Evolutionary conservation across 2,113 vertebrate genomes (phyloP).

Genomic region (Lophochroa leadbeateri): DNA sequence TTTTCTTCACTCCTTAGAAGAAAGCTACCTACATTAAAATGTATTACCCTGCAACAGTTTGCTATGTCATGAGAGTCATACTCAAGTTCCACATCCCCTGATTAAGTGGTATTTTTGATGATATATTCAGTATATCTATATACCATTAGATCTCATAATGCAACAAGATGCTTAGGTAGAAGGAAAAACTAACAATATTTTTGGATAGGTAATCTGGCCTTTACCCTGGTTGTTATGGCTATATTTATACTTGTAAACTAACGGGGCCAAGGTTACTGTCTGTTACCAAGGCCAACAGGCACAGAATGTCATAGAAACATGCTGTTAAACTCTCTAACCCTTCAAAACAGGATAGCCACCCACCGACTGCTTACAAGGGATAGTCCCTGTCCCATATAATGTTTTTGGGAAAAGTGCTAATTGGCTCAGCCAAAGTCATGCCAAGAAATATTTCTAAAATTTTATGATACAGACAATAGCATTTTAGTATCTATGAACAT

Average conservation of each 20-base stretch:
- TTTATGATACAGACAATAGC: background rate
- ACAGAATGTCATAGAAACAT: background rate
- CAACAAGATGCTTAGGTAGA: background rate
- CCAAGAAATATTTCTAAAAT: background rate
- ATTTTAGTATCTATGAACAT: background rate
- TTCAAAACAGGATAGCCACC: background rate
- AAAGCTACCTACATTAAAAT: background rate
- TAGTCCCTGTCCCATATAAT: background rate
- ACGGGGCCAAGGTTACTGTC: background rate
- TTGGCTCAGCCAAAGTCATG: background rate
- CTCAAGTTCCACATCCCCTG: accelerated
- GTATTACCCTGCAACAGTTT: background rate
- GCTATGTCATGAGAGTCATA: background rate
- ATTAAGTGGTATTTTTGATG: background rate
- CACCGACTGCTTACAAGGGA: background rate
- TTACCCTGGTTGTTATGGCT: background rate
- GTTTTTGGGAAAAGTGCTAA: background rate
- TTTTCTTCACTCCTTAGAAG: background rate
- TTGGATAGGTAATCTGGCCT: background rate
- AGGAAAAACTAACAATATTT: background rate
- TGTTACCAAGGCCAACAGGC: background rate
- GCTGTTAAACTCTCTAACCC: background rate
- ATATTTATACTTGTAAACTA: background rate
- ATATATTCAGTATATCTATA: background rate
- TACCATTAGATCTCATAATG: background rate